A percentile compares a stretch with the other conserved stretches of the same genome.
phyloP scores from a whole-genome alignment of 2,797 vertebrate species.

The Allenopithecus nigroviridis region DNA sequence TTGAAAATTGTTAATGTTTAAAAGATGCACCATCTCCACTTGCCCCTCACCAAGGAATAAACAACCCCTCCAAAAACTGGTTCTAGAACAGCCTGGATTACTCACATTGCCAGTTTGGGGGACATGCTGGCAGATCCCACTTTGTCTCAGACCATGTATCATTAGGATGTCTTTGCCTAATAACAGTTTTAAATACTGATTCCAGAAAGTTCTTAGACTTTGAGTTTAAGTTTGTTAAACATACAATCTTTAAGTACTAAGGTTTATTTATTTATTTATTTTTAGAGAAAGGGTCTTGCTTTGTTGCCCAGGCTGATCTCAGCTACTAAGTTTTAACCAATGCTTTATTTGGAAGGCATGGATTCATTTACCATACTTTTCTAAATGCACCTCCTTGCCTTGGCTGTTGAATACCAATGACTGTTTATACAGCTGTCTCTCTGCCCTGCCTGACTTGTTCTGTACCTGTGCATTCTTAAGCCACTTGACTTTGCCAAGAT shows the following conservation, averaged over 20 bases:
- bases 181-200: neutral
- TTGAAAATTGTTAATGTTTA: neutral
- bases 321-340: neutral
- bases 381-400: too few species aligned
- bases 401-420: neutral
- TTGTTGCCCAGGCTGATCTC: too few species aligned
- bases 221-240: neutral
- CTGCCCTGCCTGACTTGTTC: neutral
- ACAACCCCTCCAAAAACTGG: neutral
- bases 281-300: too few species aligned
- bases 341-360: neutral
- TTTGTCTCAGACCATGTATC: neutral
- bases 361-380: neutral
- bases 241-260: neutral
- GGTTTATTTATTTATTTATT: neutral
- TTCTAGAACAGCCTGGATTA: neutral
- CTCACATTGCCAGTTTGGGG: neutral
- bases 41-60: neutral
- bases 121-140: neutral
- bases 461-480: neutral
- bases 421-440: neutral
- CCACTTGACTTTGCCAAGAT: neutral
- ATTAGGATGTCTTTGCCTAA: neutral
- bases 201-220: neutral
- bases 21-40: neutral